phyloP scores from a whole-genome alignment of 2,888 invertebrate species.

The Eurois occulta region DNA sequence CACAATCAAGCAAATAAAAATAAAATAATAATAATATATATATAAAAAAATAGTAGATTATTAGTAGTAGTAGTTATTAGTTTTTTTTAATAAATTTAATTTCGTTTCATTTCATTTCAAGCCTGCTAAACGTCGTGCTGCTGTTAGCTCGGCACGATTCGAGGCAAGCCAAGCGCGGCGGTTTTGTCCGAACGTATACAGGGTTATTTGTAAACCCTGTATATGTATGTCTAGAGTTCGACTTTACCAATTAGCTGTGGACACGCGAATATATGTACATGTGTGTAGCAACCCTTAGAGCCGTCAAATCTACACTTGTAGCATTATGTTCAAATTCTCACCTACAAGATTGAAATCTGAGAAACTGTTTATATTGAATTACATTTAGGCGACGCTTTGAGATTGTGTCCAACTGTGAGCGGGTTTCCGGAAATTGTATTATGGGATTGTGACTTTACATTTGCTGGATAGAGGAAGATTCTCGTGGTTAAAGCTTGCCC shows the following conservation, averaged over 20 bases:
- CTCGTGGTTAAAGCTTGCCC: neutral
- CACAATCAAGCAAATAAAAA: too few species aligned
- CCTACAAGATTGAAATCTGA: slow-evolving; percentile 56
- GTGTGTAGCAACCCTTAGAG: neutral
- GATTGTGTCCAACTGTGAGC: slow-evolving; percentile 37
- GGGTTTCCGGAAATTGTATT: neutral
- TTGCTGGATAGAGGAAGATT: neutral
- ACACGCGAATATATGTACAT: neutral
- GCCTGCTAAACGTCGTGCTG: too few species aligned
- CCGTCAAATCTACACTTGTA: slow-evolving; percentile 40
- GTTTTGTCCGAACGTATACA: too few species aligned
- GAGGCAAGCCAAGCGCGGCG: too few species aligned
- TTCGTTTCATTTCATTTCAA: too few species aligned
- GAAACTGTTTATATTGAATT: slow-evolving; percentile 61
- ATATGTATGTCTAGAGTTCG: neutral
- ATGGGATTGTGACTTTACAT: neutral
- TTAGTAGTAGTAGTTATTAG: too few species aligned
- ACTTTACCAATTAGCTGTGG: neutral
- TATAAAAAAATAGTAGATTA: too few species aligned
- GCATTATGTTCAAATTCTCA: slow-evolving; percentile 55
- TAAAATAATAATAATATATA: too few species aligned
- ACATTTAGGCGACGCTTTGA: slow-evolving; percentile 42
- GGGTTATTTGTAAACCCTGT: too few species aligned
- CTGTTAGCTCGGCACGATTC: too few species aligned
- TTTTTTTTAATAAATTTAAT: too few species aligned